phyloP scores from a whole-genome alignment of 2,888 invertebrate genomes.

The Ischnus inquisitorius region DNA sequence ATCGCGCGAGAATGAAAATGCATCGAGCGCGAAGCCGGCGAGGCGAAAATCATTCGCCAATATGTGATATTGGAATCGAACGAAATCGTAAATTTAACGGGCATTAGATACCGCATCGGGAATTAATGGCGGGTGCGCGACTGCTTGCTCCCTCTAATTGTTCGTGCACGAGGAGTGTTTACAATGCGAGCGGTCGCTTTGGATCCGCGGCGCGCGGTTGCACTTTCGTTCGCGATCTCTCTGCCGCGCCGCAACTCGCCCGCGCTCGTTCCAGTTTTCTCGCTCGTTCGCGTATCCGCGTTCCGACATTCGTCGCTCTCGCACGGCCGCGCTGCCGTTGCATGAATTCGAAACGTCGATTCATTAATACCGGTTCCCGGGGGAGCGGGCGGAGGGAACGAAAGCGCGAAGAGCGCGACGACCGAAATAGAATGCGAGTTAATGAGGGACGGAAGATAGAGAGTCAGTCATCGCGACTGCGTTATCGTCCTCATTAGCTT shows the following conservation, averaged over 20 bases:
- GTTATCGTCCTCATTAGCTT: slow-evolving; percentile 77
- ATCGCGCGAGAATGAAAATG: slow-evolving; percentile 14
- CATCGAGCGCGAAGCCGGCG: slow-evolving; percentile 32
- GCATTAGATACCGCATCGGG: slow-evolving; percentile 53
- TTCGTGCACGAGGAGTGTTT: slow-evolving; percentile 53
- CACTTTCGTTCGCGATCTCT: slow-evolving; percentile 10
- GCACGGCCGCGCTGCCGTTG: slow-evolving; percentile 11
- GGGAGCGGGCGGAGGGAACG: slow-evolving; percentile 37
- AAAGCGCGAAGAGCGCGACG: neutral
- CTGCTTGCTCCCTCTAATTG: slow-evolving; percentile 54
- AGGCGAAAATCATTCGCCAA: slow-evolving; percentile 25
- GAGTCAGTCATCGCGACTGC: slow-evolving; percentile 34
- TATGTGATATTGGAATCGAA: slow-evolving; percentile 54
- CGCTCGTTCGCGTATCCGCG: neutral
- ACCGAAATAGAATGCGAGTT: slow-evolving; percentile 36
- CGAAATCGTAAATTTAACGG: slow-evolving; percentile 63
- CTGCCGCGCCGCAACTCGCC: slow-evolving; percentile 4
- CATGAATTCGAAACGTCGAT: slow-evolving; percentile 70
- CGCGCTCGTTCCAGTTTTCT: slow-evolving; percentile 17
- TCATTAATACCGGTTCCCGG: slow-evolving; percentile 77
- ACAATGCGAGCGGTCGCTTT: slow-evolving; percentile 51
- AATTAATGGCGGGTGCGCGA: slow-evolving; percentile 52
- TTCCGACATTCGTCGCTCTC: neutral
- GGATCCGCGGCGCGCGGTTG: slow-evolving; percentile 22
- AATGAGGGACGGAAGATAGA: slow-evolving; percentile 32